Base-by-base conservation (phyloP, 2,797 vertebrate species). In the Calcarius lapponicus region DNA sequence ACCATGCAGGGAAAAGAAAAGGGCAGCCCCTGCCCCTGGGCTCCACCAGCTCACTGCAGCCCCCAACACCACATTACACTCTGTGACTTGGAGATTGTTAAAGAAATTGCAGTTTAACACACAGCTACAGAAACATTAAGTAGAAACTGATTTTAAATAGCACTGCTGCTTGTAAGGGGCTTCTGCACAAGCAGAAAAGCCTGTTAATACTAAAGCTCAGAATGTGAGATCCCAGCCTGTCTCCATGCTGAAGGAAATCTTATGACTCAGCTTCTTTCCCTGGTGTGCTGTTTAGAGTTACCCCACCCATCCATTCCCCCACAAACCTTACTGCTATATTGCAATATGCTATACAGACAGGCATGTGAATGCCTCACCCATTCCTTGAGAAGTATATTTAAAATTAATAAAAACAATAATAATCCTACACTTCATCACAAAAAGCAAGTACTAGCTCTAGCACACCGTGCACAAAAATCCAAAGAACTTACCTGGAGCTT, bases 201-300 rank as follows among this genome's bases (percentile, higher is more conserved):
- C 51, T 72, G 45, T 69, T 78, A 80, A 66, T 48, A 69, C 14
- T 36, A 54, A 82, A 34, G 31, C 43, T 90, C 7, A 83, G 50
- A 47, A 42, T 93, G 15, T 11, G 25, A 94, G 79, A 84, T 76
- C 51, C 74, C 78, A 88, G 70, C 32, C 89, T 67, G 66, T 69
- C 67, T 83, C 72, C 72, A 48, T 51, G 66, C 24, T 74, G 74
- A 94, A 47, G 92, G 79, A 56, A 95, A 92, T 31, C 74, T 84
- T 87, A 70, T 90, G 93, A 97, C 83, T 94, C 61, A 91, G 92
- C 71, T 92, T 88, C 71, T 93, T 89, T 95, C 94, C 95, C 93
- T 69, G 62, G 89, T 96, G 92, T 89, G 25, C 94, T 67, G 60
- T 90, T 92, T 9, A 34, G 75, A 56, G 69, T 79, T 22, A 96